Conservation (phyloP, 2,888 invertebrate genomes). For the Epistrophella euchroma region DNA sequence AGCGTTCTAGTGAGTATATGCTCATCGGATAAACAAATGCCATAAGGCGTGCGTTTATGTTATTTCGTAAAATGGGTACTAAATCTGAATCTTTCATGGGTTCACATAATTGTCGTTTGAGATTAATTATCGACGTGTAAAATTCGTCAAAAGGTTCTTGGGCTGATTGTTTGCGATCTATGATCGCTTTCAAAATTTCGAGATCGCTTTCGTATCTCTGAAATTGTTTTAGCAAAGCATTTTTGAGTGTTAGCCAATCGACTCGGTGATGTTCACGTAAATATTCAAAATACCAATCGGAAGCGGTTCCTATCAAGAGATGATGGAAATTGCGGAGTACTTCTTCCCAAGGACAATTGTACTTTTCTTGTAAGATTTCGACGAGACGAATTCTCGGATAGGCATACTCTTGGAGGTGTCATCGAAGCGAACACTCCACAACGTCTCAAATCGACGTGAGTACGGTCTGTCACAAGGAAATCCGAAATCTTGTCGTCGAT, state of each 20-base stretch:
- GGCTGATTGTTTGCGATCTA: background rate
- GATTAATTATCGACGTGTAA: background rate
- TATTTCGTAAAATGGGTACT: background rate
- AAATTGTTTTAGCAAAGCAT: constrained; percentile 6
- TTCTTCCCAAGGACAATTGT: background rate
- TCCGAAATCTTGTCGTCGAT: too few species aligned
- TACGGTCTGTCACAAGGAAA: too few species aligned
- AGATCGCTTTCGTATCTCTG: constrained; percentile 7
- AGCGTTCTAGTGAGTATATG: constrained; percentile 24
- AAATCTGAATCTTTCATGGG: background rate
- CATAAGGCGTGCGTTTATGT: constrained; percentile 1
- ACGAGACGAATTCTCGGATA: background rate
- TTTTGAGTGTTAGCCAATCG: constrained; percentile 14
- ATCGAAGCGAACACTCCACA: too few species aligned
- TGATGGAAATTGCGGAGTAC: background rate
- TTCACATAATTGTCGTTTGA: background rate
- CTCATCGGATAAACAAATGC: constrained; percentile 12
- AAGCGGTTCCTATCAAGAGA: background rate
- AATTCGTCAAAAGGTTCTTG: constrained; percentile 9
- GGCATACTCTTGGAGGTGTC: background rate
- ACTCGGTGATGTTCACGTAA: background rate
- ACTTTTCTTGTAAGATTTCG: constrained; percentile 4
- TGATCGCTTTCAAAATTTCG: constrained; percentile 15
- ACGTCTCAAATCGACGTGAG: too few species aligned
- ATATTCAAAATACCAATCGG: background rate